A percentile compares a stretch with the other conserved stretches of the same genome.
These are phyloP conservation scores for Hyles lineata DNA, from an alignment of 2,888 invertebrate genomes.

Conservation along the genomic window DNA sequence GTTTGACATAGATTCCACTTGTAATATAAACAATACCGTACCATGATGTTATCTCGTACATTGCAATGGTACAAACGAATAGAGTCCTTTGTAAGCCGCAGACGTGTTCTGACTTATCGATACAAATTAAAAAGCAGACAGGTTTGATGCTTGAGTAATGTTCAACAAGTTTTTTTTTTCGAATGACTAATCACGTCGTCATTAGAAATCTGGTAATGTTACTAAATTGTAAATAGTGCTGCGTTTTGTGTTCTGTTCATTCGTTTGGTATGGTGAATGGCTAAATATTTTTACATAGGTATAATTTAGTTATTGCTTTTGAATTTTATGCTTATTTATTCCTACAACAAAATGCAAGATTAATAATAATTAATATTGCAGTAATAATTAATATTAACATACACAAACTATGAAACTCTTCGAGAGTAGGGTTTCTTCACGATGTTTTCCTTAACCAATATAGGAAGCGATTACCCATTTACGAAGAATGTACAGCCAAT, in stretches of 20 bases:
- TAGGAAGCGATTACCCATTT: too few relatives aligned
- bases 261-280: too few relatives aligned
- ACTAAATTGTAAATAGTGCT: background rate
- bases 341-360: too few relatives aligned
- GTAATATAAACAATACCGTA: conserved; percentile 17
- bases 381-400: background rate
- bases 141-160: conserved; percentile 13
- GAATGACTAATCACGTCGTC: conserved; percentile 5
- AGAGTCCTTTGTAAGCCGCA: conserved; percentile 15
- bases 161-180: conserved; percentile 3
- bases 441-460: too few relatives aligned
- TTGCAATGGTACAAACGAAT: conserved; percentile 9
- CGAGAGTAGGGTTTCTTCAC: too few relatives aligned
- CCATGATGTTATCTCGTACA: conserved; percentile 14
- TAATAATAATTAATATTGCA: background rate
- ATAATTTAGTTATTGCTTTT: too few relatives aligned
- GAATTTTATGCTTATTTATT: too few relatives aligned
- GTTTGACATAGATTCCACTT: conserved; percentile 14
- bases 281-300: too few relatives aligned
- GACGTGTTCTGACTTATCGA: conserved; percentile 22
- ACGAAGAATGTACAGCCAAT: too few relatives aligned
- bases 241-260: background rate
- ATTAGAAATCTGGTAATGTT: conserved; percentile 11
- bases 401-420: too few relatives aligned
- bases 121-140: conserved; percentile 20